Evolutionary conservation across 2,113 vertebrate species (phyloP), one percentile per base, ranked within the genome.

Genomic region (Baryphthengus martii): DNA sequence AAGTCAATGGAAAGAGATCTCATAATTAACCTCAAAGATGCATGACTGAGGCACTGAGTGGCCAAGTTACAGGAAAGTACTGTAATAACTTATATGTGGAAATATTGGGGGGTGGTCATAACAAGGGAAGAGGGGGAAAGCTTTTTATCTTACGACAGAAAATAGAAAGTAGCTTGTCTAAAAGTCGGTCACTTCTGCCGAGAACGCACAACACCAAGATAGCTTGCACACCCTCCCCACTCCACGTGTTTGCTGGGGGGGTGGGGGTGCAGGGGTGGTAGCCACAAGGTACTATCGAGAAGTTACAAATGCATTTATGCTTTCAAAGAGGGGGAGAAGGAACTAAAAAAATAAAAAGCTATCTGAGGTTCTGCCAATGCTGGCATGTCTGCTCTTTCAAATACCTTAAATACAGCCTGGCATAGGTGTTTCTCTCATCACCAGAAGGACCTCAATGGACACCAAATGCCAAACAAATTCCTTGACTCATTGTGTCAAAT

Each of bases 401-500:
- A 84, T 58, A 88, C 16, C 35, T 96, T 65, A 93, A 89, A 84
- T 31, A 89, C 65, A 96, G 76, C 52, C 83, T 82, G 86, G 88
- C 76, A 90, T 7, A 17, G n/a, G 52, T 87, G 79, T 77, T 90
- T 79, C 73, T 74, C 56, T 90, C 72, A 89, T 92, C 83, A 40
- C 61, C 37, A 75, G 52, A 86, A 73, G 56, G 83, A 87, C 72
- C 88, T 92, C 68, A 86, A 3, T 44, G 61, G 52, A 62, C 47
- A 86, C 94, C 52, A 96, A 85, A 94, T 67, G 65, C 37, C 85
- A 93, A 90, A 71, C 23, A 74, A 92, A 92, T 78, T 83, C 76
- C 85, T 84, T 86, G 75, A 86, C 37, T 94, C 91, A 40, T 35
- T 67, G 25, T 21, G 24, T 86, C 47, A 56, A 89, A 80, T 62